Base-by-base conservation (phyloP, 1,140 invertebrate species). In the Neotoxoptera formosana region DNA sequence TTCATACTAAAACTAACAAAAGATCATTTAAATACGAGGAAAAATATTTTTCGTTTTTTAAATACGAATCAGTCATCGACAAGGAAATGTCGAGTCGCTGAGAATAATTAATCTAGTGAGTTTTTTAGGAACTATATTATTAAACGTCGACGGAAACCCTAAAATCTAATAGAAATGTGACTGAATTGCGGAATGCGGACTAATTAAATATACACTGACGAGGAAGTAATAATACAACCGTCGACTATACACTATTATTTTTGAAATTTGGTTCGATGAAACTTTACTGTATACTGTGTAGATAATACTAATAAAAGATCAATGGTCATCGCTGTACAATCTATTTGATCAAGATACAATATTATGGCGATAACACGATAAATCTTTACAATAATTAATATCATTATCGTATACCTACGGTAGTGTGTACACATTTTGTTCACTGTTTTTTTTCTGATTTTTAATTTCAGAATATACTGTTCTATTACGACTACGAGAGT, bases 401-500 rank as follows among this genome's bases (percentile, higher is more conserved):
- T 76, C n/a, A 4, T 14, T 17, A 76, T 76, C 60, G 14, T 76
- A 17, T 76, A n/a, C 60, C 41, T 41, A 2, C 41, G 41, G 4
- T 41, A 41, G 2, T n/a, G n/a, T 76, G 14, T 76, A 76, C 17
- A 17, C 30, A 41, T 36, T n/a, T 91, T 11, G 30, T 76, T 76
- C 6, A 90, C 21, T 76, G 25, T 1, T 67, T 36, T 48, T 45
- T 41, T 88, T 88, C 60, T 89, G 14, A 53, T 90, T 93, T 92
- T 81, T 25, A 81, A 93, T 94, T 96, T 48, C 95, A 98, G 97
- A 99, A 99, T 95, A 95, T 99, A 93, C 95, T 99, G 93, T 99
- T 99, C 95, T 99, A 99, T 95, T 99, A 98, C 95, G 98, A 99
- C 94, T 97, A 96, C 90, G 98, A 99, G 94, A 96, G 96, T 94